Conservation (phyloP, 2,113 vertebrate species). For the Lycaon pictus region DNA sequence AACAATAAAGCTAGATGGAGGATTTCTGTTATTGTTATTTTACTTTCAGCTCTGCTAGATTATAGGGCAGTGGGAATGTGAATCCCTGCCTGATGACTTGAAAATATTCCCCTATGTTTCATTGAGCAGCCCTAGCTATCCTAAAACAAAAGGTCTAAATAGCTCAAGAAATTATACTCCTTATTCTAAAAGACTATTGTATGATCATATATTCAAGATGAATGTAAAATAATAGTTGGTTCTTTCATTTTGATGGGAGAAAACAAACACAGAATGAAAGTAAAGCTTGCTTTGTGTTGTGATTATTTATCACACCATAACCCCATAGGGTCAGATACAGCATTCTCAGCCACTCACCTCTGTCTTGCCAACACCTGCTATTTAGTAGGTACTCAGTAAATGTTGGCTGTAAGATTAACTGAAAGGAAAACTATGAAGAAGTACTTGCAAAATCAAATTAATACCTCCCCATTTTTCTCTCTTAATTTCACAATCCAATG, state of each 20-base stretch:
- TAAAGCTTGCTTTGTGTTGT: neutral
- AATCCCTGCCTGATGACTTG: conserved; percentile 36
- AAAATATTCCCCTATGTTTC: conserved; percentile 52
- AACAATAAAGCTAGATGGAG: conserved; percentile 61
- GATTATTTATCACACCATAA: neutral
- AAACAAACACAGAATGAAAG: neutral
- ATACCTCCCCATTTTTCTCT: neutral
- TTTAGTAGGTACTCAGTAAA: neutral
- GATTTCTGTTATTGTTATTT: conserved; percentile 60
- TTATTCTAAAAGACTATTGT: neutral
- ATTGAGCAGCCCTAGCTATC: neutral
- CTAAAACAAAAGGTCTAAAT: conserved; percentile 20
- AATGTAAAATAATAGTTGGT: neutral
- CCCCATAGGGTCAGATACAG: neutral
- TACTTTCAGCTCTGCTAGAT: conserved; percentile 43
- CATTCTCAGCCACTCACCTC: neutral
- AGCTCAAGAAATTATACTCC: conserved; percentile 13
- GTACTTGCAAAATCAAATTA: neutral
- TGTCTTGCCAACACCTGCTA: neutral
- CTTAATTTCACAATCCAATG: neutral
- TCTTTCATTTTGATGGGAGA: neutral
- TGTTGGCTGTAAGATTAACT: neutral
- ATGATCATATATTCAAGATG: neutral
- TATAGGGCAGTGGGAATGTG: conserved; percentile 20
- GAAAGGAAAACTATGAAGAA: neutral